Base-by-base conservation (phyloP, 2,797 vertebrate genomes). In the Chelon auratus region DNA sequence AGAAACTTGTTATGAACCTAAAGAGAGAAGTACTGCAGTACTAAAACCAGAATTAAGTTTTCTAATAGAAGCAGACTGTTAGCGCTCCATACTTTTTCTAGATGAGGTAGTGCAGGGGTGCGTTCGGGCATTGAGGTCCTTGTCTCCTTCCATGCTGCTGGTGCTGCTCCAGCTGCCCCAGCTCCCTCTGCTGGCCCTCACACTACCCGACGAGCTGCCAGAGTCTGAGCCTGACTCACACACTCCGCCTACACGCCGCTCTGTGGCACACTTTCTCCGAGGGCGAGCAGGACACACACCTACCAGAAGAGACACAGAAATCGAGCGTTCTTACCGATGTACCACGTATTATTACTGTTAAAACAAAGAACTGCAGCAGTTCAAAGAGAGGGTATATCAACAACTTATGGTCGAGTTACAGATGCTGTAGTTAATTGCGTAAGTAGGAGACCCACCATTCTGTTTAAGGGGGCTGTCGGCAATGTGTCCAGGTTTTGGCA, bases 151-250 rank as follows among this genome's bases (percentile, higher is more conserved):
- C 0, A 96, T 93, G 87, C 97, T 99, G 90, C 97, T 98, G 59
- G 96, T 93, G 53, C 97, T 99, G 91, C 98, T 99, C 97, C 98
- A 99, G 93, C 98, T 99, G 48, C 97, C 97, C 97, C 97, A 98
- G 91, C 97, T 98, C 24, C 97, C 97, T 26, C 97, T 94, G 93
- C 97, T 99, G 85, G 97, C 96, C 45, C 97, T 94, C 75, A 98
- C 97, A 0, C 97, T 97, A 61, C 97, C 96, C 0, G 96, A 96
- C 0, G 97, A 98, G 87, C 97, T 98, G 84, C 97, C 95, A 0
- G 97, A 98, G 86, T 99, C 97, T 0, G 98, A 99, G 75, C 97
- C 96, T 0, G 97, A 99, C 87, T 99, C 97, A 0, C 96, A 98
- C 85, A 95, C 94, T 11, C 94, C 94, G 40, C 94, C 96, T 0